A percentile compares a stretch with the other conserved stretches of the same genome.
Evolutionary conservation across 2,797 vertebrate species (phyloP).

Genomic region (Echiichthys vipera): DNA sequence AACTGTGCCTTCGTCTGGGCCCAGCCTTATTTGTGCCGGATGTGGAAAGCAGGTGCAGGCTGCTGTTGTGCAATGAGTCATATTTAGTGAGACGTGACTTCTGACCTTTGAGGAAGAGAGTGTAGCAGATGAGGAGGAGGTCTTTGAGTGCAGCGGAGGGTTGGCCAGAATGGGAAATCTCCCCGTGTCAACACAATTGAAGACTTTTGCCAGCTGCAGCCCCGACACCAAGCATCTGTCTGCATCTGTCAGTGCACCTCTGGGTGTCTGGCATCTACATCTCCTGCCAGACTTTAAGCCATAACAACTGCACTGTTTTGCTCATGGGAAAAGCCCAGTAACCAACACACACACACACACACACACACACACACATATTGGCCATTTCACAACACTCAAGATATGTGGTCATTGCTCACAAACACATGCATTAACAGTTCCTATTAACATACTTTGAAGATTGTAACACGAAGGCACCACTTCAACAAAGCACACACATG

Average conservation of each 20-base stretch:
- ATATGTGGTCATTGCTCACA: conserved; percentile 47
- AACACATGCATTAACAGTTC: conserved; percentile 72
- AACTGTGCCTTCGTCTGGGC: conserved; percentile 29
- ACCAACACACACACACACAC: conserved; percentile 26
- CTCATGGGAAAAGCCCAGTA: conserved; percentile 49
- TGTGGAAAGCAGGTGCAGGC: conserved; percentile 74
- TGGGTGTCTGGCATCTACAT: conserved; percentile 66
- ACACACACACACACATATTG: conserved; percentile 32
- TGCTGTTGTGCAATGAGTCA: conserved; percentile 76
- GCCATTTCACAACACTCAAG: conserved; percentile 56
- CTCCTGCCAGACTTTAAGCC: conserved; percentile 61
- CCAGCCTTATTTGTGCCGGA: conserved; percentile 54
- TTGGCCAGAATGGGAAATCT: conserved; percentile 75
- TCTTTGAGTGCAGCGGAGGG: conserved; percentile 53
- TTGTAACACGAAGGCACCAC: conserved; percentile 60
- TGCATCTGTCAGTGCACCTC: conserved; percentile 82
- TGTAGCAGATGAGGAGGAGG: conserved; percentile 68
- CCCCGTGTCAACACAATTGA: conserved; percentile 78
- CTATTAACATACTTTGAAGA: conserved; percentile 39
- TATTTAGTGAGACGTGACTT: conserved; percentile 74
- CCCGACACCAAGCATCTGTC: conserved; percentile 79
- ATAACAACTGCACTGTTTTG: conserved; percentile 73
- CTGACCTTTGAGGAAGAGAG: conserved; percentile 77
- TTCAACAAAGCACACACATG: conserved; percentile 77
- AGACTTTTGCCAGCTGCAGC: conserved; percentile 81